Base-by-base conservation (phyloP, 2,888 invertebrate genomes). In the Metalampra italica region DNA sequence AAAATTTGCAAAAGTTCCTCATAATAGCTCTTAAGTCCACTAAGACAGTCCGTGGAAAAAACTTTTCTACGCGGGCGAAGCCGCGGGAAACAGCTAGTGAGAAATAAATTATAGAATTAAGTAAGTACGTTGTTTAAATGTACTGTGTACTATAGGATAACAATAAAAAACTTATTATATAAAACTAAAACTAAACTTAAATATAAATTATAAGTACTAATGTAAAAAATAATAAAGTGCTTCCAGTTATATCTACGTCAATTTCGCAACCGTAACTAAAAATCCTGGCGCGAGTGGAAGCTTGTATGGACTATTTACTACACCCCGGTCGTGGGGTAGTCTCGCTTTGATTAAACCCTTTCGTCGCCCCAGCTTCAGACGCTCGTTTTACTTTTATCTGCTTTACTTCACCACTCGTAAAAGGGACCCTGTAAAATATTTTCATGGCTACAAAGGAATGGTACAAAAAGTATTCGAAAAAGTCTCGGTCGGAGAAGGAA, bases 321-420 rank as follows among this genome's bases (percentile, higher is more conserved):
- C 71, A 71, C 68, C 66, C 63, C 67, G 70, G 68, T 73, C 68
- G 73, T 66, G 68, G 70, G 67, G 69, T 62, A 71, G 70, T 62
- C 68, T 67, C 68, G 68, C 76, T 82, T 80, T 83, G 82, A 84
- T 82, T 84, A 82, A 78, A 82, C 75, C 76, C 78, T 80, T 80
- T 77, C 68, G 68, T 60, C 67, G 69, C 66, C 61, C 68, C 58
- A 60, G 59, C 71, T 64, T 66, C 60, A 68, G 66, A 64, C 64
- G 64, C 68, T 66, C 73, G 69, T 75, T 75, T 74, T 68, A 68
- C 68, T 77, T 75, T 73, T 80, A 79, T 82, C 74, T 75, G 66
- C 68, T 73, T 71, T 69, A 66, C 59, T 60, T 59, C 59, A 68
- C 52, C 61, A 64, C 62, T 73, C 69, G 72, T 76, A 74, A 75